Percentiles rank a stretch among this genome's conserved stretches.
Conservation (phyloP, 2,113 vertebrate genomes). For the Heteronetta atricapilla region DNA sequence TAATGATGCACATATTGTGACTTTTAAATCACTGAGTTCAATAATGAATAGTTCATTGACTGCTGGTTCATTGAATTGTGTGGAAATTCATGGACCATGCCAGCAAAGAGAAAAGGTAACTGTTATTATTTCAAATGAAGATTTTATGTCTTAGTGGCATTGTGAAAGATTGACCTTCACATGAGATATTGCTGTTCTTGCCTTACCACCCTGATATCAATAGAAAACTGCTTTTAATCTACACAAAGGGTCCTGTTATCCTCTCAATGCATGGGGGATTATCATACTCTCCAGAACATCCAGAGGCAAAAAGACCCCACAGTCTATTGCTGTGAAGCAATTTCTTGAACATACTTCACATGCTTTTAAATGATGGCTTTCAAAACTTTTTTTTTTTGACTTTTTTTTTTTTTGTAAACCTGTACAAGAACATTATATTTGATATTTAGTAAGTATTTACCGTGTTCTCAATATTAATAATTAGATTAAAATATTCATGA, state of each 20-base stretch:
- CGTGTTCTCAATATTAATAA: neutral
- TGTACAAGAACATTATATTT: neutral
- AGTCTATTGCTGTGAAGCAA: conserved; percentile 20
- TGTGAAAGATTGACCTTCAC: conserved; percentile 80
- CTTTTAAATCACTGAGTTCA: conserved; percentile 64
- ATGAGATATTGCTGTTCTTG: conserved; percentile 72
- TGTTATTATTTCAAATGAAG: conserved; percentile 81
- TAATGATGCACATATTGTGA: conserved; percentile 69
- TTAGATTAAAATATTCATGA: conserved; percentile 25
- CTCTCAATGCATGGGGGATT: conserved; percentile 68
- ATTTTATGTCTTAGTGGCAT: conserved; percentile 77
- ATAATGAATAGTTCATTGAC: conserved; percentile 74
- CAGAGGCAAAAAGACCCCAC: conserved; percentile 36
- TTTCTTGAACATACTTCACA: conserved; percentile 40
- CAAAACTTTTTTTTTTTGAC: neutral
- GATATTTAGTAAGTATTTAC: neutral
- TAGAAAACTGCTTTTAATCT: conserved; percentile 76
- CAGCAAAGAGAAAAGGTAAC: conserved; percentile 74
- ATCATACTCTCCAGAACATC: conserved; percentile 45
- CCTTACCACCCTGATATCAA: conserved; percentile 71
- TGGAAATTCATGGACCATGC: conserved; percentile 76
- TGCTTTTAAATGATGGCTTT: neutral
- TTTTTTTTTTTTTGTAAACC: neutral
- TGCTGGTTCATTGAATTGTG: conserved; percentile 73
- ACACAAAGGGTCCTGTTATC: conserved; percentile 69